These are phyloP conservation scores for Thera obeliscata DNA, from an alignment of 2,888 invertebrate genomes.

Conservation along the genomic window DNA sequence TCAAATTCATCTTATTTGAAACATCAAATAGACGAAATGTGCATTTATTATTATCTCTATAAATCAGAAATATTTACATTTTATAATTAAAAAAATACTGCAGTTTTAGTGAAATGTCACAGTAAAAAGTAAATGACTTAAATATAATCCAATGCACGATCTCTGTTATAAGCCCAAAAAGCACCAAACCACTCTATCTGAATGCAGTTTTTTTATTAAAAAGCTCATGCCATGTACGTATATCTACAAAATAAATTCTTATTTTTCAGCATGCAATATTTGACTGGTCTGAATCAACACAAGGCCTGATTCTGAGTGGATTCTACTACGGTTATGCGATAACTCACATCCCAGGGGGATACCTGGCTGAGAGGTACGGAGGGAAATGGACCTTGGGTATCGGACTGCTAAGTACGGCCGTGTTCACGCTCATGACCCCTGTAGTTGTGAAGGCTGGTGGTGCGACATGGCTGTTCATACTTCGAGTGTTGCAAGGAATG, in stretches of 20 bases:
- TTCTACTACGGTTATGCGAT: slow-evolving; percentile 95
- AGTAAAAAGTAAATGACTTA: background rate
- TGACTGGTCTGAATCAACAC: slow-evolving; percentile 89
- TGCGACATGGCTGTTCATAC: slow-evolving; percentile 82
- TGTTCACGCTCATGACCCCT: slow-evolving; percentile 93
- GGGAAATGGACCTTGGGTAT: slow-evolving; percentile 93
- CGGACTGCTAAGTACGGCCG: slow-evolving; percentile 91
- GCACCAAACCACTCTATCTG: no score
- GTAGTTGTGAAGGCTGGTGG: slow-evolving; percentile 86
- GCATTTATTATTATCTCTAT: no score
- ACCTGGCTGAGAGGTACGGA: slow-evolving; percentile 92
- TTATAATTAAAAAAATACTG: no score
- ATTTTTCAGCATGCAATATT: slow-evolving; percentile 78
- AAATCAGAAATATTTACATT: no score
- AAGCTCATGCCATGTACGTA: background rate
- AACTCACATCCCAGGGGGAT: slow-evolving; percentile 94
- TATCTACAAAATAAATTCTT: background rate
- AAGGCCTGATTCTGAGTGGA: slow-evolving; percentile 90
- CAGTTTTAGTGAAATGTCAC: background rate
- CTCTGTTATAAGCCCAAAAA: no score
- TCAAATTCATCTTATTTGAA: no score
- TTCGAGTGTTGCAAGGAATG: slow-evolving; percentile 89
- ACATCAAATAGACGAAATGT: no score
- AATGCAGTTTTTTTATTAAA: no score
- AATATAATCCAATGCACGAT: no score